A percentile compares a stretch with the other conserved stretches of the same genome.
These are phyloP conservation scores for Megaceryle maxima DNA, from an alignment of 2,113 vertebrate species.

Conservation along the genomic window DNA sequence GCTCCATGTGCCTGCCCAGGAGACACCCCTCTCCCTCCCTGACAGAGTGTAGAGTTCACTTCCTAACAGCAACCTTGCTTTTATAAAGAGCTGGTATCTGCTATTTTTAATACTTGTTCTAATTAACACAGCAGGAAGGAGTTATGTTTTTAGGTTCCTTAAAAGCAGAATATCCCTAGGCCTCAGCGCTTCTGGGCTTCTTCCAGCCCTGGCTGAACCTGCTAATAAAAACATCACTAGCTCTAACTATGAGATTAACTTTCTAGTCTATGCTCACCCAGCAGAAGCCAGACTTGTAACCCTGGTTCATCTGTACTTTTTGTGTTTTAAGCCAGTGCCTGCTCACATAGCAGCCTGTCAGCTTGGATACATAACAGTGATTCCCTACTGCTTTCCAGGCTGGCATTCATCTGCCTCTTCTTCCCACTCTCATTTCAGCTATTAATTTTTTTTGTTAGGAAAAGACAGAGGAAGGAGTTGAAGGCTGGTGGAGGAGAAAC, in stretches of 20 bases:
- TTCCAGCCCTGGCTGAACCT: neutral
- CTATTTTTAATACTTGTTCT: neutral
- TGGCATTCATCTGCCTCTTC: neutral
- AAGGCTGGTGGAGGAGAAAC: neutral
- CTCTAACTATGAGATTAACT: neutral
- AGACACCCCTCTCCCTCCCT: neutral
- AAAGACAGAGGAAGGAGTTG: neutral
- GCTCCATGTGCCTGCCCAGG: fast-evolving
- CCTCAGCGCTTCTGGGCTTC: neutral
- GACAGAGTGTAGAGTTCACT: fast-evolving
- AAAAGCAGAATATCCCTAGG: neutral
- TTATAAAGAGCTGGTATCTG: neutral
- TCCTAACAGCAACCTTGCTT: neutral
- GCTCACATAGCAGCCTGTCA: neutral
- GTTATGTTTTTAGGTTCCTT: neutral
- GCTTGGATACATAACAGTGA: neutral
- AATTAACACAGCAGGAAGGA: neutral
- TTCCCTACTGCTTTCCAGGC: neutral
- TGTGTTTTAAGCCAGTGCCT: neutral
- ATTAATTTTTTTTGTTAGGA: neutral
- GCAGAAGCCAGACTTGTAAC: neutral
- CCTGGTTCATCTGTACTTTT: neutral
- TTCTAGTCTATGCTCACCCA: neutral
- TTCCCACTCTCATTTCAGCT: neutral
- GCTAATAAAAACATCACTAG: neutral